Evolutionary conservation across 2,888 invertebrate species (phyloP).

Genomic region (Cryptocephalus primarius): DNA sequence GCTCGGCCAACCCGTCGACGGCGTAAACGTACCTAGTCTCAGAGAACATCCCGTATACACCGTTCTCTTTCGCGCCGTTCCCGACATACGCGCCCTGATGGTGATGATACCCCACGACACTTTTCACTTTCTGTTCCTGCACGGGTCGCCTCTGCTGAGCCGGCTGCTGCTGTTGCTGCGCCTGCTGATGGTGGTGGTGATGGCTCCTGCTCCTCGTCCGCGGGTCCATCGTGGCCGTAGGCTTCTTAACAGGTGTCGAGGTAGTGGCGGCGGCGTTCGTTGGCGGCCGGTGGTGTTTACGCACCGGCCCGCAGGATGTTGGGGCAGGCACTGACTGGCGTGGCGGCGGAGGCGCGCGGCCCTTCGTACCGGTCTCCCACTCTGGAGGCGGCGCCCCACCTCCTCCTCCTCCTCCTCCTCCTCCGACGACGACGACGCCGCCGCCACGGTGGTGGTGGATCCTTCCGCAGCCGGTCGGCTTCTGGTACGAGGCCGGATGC

Average conservation of each 20-base stretch:
- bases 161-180: background rate
- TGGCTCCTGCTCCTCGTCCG: background rate
- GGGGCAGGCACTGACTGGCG: conserved; percentile 31
- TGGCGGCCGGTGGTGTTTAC: background rate
- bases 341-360: conserved; percentile 24
- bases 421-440: background rate
- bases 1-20: conserved; percentile 41
- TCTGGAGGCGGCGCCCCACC: conserved; percentile 17
- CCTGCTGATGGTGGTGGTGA: background rate
- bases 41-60: conserved; percentile 34
- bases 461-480: conserved; percentile 13
- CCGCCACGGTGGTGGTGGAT: background rate
- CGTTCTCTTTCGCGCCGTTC: conserved; percentile 16
- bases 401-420: conserved; percentile 12
- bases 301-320: conserved; percentile 19
- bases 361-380: conserved; percentile 31
- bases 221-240: background rate
- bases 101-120: conserved; percentile 22
- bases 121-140: conserved; percentile 14
- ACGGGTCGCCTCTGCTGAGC: background rate
- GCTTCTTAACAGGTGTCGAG: background rate
- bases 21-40: conserved; percentile 46
- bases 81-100: conserved; percentile 21
- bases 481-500: conserved; percentile 9
- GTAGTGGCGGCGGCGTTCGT: conserved; percentile 1